phyloP scores from a whole-genome alignment of 2,888 invertebrate genomes.

The Machimus atricapillus region DNA sequence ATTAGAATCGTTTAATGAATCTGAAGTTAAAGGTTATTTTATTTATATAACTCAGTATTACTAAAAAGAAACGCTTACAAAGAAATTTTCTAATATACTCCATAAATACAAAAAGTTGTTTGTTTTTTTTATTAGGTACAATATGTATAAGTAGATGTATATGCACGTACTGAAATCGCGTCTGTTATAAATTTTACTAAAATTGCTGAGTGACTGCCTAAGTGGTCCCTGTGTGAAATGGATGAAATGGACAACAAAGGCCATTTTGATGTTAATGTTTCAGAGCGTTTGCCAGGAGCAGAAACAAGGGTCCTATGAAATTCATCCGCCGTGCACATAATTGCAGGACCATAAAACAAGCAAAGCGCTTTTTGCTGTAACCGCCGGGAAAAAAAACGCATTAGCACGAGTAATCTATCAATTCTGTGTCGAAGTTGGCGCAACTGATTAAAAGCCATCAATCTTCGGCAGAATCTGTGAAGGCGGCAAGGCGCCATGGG shows the following conservation, averaged over 20 bases:
- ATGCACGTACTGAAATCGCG: neutral
- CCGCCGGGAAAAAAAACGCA: neutral
- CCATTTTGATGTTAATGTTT: neutral
- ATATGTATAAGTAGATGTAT: neutral
- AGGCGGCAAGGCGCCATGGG: neutral
- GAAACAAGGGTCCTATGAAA: neutral
- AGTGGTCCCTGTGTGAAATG: neutral
- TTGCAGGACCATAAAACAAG: neutral
- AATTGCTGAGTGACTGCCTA: neutral
- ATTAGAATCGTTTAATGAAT: no score
- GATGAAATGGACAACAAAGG: neutral
- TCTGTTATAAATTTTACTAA: neutral
- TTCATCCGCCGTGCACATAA: neutral
- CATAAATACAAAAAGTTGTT: no score
- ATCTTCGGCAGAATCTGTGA: neutral
- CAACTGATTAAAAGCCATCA: slow-evolving; percentile 30
- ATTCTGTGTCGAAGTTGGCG: slow-evolving; percentile 27
- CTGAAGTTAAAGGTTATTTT: no score
- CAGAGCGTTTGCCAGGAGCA: neutral
- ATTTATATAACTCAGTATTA: no score
- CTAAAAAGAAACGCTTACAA: no score
- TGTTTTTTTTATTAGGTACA: no score
- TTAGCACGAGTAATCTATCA: slow-evolving; percentile 34
- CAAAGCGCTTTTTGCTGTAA: neutral
- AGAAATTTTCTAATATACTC: no score